Evolutionary conservation across 1,140 invertebrate species (phyloP), one percentile per base, ranked within the genome.

Genomic region (Oryzaephilus surinamensis): DNA sequence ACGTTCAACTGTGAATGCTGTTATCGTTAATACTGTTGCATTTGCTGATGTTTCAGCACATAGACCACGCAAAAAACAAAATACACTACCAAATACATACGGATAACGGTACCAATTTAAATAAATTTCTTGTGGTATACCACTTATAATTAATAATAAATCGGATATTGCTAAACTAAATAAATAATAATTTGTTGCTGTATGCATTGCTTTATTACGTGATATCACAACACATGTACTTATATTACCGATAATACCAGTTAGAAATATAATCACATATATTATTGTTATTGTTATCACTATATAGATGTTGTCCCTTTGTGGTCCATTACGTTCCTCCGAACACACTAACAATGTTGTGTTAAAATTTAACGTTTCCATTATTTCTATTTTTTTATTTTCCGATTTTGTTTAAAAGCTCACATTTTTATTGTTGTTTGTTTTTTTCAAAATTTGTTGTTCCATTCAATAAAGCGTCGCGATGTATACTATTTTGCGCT

Each of bases 101-200:
- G 89, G 88, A 65, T 85, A 85, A 32, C 79, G 75, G 2, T 77
- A 82, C 86, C 89, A 94, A 23, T 92, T 84, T 27, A 74, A 76
- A 56, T 84, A 88, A 45, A 93, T 79, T 58, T 95, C 91, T 46
- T 84, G 81, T 31, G 82, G 83, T 46, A 86, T 67, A 0, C 84
- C 84, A 11, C 79, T 77, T 0, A 87, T 54, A 11, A 98, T 70
- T 3, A 97, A 66, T 6, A 97, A 63, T 14, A 98, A 70, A 61
- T 98, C 95, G 1, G 91, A 93, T 26, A 97, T 69, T 4, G 94
- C 91, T 52, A 98, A 68, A 56, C 84, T 91, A 63, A 96, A 95
- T 27, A 96, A 69, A 57, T 96, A 96, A 53, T 87, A 94, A 60
- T 96, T 96, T 7, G 86, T 91, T 1, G 87, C 83, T 0, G 85